Evolutionary conservation across 2,888 invertebrate genomes (phyloP).

Genomic region (Pseudococcus viburni): DNA sequence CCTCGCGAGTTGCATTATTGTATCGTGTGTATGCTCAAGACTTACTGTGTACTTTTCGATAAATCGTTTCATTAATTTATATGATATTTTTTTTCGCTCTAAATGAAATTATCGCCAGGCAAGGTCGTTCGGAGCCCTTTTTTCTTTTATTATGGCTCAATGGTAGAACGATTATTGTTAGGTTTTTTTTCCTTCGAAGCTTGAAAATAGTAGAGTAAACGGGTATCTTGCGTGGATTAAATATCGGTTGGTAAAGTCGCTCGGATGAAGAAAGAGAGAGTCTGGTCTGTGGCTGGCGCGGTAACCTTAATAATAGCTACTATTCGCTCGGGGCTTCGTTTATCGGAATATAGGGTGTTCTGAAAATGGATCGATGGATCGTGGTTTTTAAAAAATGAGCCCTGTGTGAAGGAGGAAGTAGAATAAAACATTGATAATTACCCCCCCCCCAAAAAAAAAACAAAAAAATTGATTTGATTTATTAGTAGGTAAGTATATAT

Average conservation of each 20-base stretch:
- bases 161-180: conserved; percentile 39
- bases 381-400: too few species aligned
- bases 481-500: too few species aligned
- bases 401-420: too few species aligned
- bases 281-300: background rate
- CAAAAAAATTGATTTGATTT: too few species aligned
- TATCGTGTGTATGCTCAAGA: background rate
- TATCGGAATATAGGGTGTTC: background rate
- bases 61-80: conserved; percentile 41
- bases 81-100: background rate
- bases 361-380: background rate
- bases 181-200: conserved; percentile 4
- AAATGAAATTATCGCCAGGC: conserved; percentile 16
- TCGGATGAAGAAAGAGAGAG: conserved; percentile 12
- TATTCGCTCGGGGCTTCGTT: background rate
- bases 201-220: conserved; percentile 5
- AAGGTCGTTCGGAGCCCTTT: background rate
- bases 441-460: too few species aligned
- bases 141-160: conserved; percentile 20
- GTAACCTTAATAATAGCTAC: conserved; percentile 24
- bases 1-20: background rate
- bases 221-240: background rate
- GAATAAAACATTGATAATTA: too few species aligned
- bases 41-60: conserved; percentile 28
- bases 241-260: background rate